Conservation (phyloP, 2,113 vertebrate species). For the Caranx melampygus region DNA sequence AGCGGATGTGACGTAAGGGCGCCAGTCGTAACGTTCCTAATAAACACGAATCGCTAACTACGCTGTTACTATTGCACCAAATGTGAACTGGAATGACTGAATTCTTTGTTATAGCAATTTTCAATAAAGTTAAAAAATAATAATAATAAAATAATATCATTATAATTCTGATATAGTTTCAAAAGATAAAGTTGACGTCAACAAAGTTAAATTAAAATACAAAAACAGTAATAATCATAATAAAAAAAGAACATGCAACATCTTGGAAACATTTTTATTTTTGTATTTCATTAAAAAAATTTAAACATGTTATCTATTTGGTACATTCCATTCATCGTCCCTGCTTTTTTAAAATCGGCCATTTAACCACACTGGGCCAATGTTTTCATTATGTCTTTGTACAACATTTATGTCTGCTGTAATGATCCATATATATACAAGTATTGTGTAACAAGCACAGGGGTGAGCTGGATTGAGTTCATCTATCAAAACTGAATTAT, state of each 20-base stretch:
- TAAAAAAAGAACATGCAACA: not conserved
- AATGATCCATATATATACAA: slow-evolving; percentile 35
- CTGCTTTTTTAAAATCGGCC: not conserved
- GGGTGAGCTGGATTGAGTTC: too few relatives aligned
- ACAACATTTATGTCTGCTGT: not conserved
- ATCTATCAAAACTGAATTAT: too few relatives aligned
- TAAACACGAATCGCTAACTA: slow-evolving; percentile 5
- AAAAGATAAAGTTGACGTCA: too few relatives aligned
- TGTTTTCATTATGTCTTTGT: not conserved
- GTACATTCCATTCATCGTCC: slow-evolving; percentile 1
- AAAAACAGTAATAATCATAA: too few relatives aligned
- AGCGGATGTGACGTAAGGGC: slow-evolving; percentile 45
- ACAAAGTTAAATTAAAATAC: too few relatives aligned
- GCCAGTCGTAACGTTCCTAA: slow-evolving; percentile 24
- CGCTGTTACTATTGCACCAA: too few relatives aligned
- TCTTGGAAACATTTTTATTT: slow-evolving; percentile 51
- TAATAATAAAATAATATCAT: too few relatives aligned
- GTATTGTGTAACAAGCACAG: not conserved
- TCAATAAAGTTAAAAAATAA: too few relatives aligned
- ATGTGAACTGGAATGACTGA: too few relatives aligned
- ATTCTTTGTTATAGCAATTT: too few relatives aligned
- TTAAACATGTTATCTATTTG: slow-evolving; percentile 10
- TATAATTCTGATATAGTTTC: too few relatives aligned
- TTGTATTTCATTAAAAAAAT: not conserved
- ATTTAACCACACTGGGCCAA: not conserved